Conservation (phyloP, 2,888 invertebrate species). For the Limnephilus marmoratus region DNA sequence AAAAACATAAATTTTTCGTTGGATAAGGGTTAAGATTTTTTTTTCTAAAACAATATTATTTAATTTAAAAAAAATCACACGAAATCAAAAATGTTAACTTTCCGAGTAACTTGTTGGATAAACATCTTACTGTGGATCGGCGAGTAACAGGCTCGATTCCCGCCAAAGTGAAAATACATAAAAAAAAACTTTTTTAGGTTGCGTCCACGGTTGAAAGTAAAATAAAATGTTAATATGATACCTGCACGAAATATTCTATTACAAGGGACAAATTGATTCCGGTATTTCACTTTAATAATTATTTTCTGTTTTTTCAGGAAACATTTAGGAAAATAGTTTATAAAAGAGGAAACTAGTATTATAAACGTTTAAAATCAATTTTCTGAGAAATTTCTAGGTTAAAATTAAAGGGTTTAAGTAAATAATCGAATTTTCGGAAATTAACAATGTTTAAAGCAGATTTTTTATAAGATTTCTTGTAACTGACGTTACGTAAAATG, state of each 20-base stretch:
- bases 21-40: not conserved
- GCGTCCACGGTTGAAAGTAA: not conserved
- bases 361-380: not conserved
- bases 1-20: not conserved
- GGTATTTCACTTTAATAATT: too few species aligned
- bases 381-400: not conserved
- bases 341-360: too few species aligned
- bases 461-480: not conserved
- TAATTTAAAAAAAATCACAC: too few species aligned
- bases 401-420: too few species aligned
- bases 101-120: not conserved
- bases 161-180: not conserved
- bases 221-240: not conserved
- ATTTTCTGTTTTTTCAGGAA: not conserved
- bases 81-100: not conserved
- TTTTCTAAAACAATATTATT: too few species aligned
- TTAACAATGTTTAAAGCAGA: not conserved
- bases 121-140: not conserved
- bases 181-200: not conserved
- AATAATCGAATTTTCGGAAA: not conserved
- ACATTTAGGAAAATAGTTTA: not conserved
- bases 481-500: not conserved
- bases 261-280: not conserved
- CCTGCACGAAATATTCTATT: not conserved
- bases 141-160: not conserved